Base-by-base conservation (phyloP, 2,797 vertebrate species). In the Silurus aristotelis region DNA sequence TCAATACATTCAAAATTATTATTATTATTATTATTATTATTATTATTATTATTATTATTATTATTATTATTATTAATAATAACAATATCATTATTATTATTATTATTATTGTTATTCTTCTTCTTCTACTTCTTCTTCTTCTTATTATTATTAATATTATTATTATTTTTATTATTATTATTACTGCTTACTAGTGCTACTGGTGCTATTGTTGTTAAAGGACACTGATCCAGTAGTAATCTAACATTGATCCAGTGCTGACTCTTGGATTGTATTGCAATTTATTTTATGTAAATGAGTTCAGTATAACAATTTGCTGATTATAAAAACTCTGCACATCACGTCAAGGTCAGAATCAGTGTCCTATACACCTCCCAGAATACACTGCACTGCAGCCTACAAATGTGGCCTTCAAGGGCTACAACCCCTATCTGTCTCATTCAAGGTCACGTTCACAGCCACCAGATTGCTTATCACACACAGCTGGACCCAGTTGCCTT, bases 1-100 rank as follows among this genome's bases (percentile, higher is more conserved):
- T 82, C 82, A 84, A 85, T 85, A 61, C 78, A 85, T 85, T 78
- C 13, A 46, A n/a, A n/a, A 31, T 3, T 67, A 38, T 38, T 4
- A 38, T 38, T 38, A 38, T 38, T 38, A 5, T 38, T 38, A 3
- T 3, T 3, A 3, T 3, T 38, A 38, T 38, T 38, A 38, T 38
- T 38, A 38, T 0, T 38, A 3, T 38, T 3, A 38, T 3, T 38
- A 38, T 3, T 38, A 3, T 3, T 38, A 0, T 3, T 38, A 38
- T 3, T 38, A 3, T 38, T 3, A 38, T 38, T 38, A 38, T 0
- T 38, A 38, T 3, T 38, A 38, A 3, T 38, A 38, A 0, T 38
- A 38, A 3, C 3, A 38, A 3, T 38, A 27, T 1, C 27, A 27
- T 27, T 31, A 31, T 31, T 31, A 31, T 31, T 31, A 31, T 31